Evolutionary conservation across 2,113 vertebrate genomes (phyloP).

Genomic region (Ariopsis seemanni): DNA sequence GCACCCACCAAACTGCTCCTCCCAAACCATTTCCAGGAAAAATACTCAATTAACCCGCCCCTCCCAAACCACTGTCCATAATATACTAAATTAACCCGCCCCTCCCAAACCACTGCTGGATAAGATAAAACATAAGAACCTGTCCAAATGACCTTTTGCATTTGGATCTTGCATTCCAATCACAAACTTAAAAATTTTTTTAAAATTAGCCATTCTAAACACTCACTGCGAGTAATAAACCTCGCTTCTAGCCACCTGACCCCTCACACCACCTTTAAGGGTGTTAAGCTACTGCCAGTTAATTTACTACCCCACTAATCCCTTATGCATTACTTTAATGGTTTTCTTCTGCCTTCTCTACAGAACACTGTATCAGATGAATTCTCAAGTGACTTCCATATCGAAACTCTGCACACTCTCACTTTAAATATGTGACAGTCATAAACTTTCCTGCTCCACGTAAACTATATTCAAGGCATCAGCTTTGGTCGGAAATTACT

Average conservation of each 20-base stretch:
- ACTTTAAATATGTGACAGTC: neutral
- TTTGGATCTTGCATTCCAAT: too few relatives aligned
- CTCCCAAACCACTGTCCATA: neutral
- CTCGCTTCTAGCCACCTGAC: neutral
- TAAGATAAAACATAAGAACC: too few relatives aligned
- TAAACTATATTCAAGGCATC: neutral
- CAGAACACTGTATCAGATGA: neutral
- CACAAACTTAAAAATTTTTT: too few relatives aligned
- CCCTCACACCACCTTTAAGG: constrained; percentile 58
- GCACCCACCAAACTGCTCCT: constrained; percentile 2
- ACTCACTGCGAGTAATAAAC: neutral
- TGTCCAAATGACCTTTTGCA: too few relatives aligned
- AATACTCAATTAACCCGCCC: neutral
- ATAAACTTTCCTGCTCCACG: neutral
- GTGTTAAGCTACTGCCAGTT: constrained; percentile 89
- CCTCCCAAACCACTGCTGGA: neutral
- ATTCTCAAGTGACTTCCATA: neutral
- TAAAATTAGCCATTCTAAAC: neutral
- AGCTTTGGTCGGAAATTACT: neutral
- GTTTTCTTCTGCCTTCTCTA: neutral
- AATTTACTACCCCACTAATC: constrained; percentile 36
- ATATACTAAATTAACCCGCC: neutral
- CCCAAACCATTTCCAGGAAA: constrained; percentile 91
- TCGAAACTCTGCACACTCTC: neutral
- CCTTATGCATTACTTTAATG: neutral